Percentiles rank a stretch among this genome's conserved stretches.
Evolutionary conservation across 2,888 invertebrate genomes (phyloP).

Genomic region (Tubiluchus corallicola): DNA sequence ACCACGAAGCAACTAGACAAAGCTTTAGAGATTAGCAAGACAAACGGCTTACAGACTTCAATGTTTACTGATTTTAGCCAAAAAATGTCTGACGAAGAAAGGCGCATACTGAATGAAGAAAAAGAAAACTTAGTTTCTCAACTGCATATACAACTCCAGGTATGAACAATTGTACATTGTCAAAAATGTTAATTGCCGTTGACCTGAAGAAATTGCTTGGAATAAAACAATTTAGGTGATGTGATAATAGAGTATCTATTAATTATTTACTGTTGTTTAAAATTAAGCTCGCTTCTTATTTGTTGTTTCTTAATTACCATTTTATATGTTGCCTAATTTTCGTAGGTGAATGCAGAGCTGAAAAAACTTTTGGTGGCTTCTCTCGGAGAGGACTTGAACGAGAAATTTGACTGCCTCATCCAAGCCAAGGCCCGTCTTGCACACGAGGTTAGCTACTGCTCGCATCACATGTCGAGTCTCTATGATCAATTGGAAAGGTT

Average conservation of each 20-base stretch:
- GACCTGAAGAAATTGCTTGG: no score
- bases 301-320: no score
- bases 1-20: background rate
- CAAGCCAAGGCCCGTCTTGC: slow-evolving; percentile 80
- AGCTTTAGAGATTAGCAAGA: background rate
- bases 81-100: slow-evolving; percentile 34
- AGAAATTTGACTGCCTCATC: slow-evolving; percentile 67
- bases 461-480: slow-evolving; percentile 48
- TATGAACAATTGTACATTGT: slow-evolving; percentile 19
- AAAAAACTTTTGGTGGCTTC: slow-evolving; percentile 83
- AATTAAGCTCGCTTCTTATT: no score
- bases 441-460: slow-evolving; percentile 60
- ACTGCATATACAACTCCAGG: slow-evolving; percentile 65
- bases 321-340: no score
- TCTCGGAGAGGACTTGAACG: slow-evolving; percentile 80
- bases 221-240: no score
- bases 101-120: slow-evolving; percentile 43
- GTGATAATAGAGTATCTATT: no score
- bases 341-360: slow-evolving; percentile 73
- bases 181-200: background rate
- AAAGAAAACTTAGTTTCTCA: slow-evolving; percentile 55
- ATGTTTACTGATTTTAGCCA: background rate
- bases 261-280: no score
- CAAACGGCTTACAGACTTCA: no score
- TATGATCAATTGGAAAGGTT: slow-evolving; percentile 84